Conservation (phyloP, 2,888 invertebrate genomes). For the Rhimphoctona megacephalus region DNA sequence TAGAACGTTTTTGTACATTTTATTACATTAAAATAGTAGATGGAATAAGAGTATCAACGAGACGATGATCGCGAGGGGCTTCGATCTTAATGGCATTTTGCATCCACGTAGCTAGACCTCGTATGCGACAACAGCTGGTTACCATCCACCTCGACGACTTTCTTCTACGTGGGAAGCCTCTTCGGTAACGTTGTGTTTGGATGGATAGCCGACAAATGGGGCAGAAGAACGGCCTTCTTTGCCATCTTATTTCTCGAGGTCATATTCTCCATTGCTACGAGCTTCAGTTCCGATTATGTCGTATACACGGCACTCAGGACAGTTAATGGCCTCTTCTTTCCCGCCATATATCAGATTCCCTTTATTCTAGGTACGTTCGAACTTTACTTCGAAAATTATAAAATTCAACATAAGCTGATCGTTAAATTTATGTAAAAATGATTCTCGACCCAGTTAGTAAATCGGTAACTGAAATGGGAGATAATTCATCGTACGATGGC, state of each 20-base stretch:
- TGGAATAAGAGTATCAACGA: neutral
- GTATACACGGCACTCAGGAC: slow-evolving; percentile 87
- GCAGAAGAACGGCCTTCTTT: slow-evolving; percentile 88
- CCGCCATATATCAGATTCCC: slow-evolving; percentile 89
- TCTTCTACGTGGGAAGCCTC: slow-evolving; percentile 90
- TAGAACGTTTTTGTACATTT: neutral
- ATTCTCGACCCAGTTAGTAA: neutral
- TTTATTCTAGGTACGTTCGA: slow-evolving; percentile 87
- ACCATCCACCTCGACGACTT: slow-evolving; percentile 88
- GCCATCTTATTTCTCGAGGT: slow-evolving; percentile 88
- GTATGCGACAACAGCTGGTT: slow-evolving; percentile 89
- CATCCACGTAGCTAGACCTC: slow-evolving; percentile 87
- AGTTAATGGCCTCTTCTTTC: slow-evolving; percentile 88
- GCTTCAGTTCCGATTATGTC: slow-evolving; percentile 87
- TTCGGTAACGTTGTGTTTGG: slow-evolving; percentile 89
- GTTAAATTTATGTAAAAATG: neutral
- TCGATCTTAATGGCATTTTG: slow-evolving; percentile 82
- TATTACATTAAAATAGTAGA: slow-evolving; percentile 2
- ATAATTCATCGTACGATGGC: neutral
- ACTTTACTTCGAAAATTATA: neutral
- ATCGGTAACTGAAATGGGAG: neutral
- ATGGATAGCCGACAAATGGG: slow-evolving; percentile 90
- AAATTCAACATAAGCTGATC: neutral
- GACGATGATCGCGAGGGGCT: slow-evolving; percentile 60
- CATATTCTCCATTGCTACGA: slow-evolving; percentile 87